These are phyloP conservation scores for Leucoptera coffeella DNA, from an alignment of 2,888 invertebrate genomes.

Conservation along the genomic window DNA sequence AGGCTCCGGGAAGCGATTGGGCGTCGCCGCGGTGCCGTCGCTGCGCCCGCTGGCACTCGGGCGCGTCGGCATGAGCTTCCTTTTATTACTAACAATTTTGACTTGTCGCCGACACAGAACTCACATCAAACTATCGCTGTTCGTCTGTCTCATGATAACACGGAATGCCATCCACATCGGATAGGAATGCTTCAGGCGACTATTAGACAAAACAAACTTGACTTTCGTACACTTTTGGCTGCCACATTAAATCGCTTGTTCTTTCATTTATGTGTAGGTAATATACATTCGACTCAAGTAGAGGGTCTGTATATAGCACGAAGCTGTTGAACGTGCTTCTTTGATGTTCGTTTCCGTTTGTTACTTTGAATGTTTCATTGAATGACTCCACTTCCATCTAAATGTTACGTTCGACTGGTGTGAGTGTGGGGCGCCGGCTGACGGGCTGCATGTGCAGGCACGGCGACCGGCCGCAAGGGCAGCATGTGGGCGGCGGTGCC, in stretches of 20 bases:
- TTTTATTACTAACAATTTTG: background rate
- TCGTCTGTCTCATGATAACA: slow-evolving; percentile 48
- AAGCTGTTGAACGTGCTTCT: slow-evolving; percentile 51
- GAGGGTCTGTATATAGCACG: slow-evolving; percentile 44
- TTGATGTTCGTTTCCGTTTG: slow-evolving; percentile 42
- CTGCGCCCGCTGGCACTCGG: slow-evolving; percentile 4
- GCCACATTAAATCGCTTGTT: slow-evolving; percentile 45
- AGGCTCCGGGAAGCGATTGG: no score
- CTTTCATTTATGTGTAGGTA: slow-evolving; percentile 46
- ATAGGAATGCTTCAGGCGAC: slow-evolving; percentile 41
- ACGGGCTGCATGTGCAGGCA: slow-evolving; percentile 24
- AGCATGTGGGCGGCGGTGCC: slow-evolving; percentile 51
- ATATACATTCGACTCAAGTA: slow-evolving; percentile 30
- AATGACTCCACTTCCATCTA: slow-evolving; percentile 35
- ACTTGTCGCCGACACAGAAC: background rate
- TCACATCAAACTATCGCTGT: slow-evolving; percentile 22
- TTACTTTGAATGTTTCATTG: slow-evolving; percentile 37
- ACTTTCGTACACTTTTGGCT: slow-evolving; percentile 51
- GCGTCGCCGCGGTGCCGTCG: no score
- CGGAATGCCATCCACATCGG: slow-evolving; percentile 45
- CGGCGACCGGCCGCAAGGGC: slow-evolving; percentile 50
- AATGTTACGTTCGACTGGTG: no score
- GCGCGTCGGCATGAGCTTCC: slow-evolving; percentile 22
- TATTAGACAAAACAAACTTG: slow-evolving; percentile 48
- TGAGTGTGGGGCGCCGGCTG: no score